Percentiles rank a stretch among this genome's conserved stretches.
These are phyloP conservation scores for Jacana jacana DNA, from an alignment of 2,113 vertebrate species.

Conservation along the genomic window DNA sequence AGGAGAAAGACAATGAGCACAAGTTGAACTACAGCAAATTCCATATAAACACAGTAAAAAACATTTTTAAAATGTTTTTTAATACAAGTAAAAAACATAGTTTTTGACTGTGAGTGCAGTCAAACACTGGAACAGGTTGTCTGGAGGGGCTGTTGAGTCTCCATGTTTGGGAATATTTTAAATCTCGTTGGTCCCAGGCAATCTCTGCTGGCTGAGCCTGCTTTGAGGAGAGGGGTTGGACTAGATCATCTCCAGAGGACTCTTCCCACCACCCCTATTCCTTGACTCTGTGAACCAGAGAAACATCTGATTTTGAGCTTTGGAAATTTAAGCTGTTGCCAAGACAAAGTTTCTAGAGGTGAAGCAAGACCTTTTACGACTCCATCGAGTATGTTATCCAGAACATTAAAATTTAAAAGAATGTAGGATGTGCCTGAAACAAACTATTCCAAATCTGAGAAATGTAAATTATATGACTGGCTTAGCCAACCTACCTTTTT, in stretches of 20 bases:
- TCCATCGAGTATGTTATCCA: not conserved
- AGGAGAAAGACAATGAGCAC: not conserved
- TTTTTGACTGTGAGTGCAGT: not conserved
- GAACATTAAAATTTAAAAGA: not conserved
- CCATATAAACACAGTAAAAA: not conserved
- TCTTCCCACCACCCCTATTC: not conserved
- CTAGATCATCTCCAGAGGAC: not conserved
- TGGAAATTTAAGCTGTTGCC: not conserved
- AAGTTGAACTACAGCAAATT: not conserved
- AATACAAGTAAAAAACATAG: too few species aligned
- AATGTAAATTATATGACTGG: not conserved
- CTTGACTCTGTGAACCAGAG: not conserved
- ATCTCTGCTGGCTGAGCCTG: not conserved
- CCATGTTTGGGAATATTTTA: not conserved
- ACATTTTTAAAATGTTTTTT: too few species aligned
- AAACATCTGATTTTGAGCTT: not conserved
- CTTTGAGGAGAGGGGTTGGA: not conserved
- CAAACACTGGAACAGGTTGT: not conserved
- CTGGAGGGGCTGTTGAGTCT: not conserved
- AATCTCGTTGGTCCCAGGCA: not conserved
- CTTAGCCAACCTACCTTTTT: not conserved
- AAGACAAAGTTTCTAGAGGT: not conserved
- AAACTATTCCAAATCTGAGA: conserved; percentile 20
- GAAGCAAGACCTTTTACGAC: not conserved
- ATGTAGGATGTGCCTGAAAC: conserved; percentile 22